A percentile compares a stretch with the other conserved stretches of the same genome.
Evolutionary conservation across 2,113 vertebrate genomes (phyloP).

Genomic region (Hemichromis elongatus): DNA sequence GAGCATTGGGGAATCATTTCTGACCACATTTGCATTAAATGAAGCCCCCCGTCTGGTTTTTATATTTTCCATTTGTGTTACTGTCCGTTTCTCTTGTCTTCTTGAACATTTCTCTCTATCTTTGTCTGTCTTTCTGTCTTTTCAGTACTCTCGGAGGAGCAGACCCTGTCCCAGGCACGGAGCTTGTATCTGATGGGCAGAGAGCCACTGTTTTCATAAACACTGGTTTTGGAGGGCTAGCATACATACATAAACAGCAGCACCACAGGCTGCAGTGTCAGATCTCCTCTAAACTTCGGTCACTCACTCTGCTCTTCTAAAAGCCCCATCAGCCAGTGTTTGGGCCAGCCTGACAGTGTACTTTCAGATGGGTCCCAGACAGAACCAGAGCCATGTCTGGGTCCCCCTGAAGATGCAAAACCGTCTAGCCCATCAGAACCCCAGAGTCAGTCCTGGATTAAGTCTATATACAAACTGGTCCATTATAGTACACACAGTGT

Average conservation of each 20-base stretch:
- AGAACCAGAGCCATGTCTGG: conserved; percentile 44
- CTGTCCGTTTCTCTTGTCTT: neutral
- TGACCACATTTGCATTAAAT: conserved; percentile 16
- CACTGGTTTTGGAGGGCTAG: conserved; percentile 59
- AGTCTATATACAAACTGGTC: conserved; percentile 49
- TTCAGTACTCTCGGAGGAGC: conserved; percentile 28
- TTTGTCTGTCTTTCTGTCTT: conserved; percentile 24
- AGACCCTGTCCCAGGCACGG: conserved; percentile 31
- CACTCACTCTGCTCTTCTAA: conserved; percentile 67
- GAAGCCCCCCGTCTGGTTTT: neutral
- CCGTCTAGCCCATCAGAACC: conserved; percentile 14
- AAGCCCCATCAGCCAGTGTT: conserved; percentile 60
- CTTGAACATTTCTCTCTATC: neutral
- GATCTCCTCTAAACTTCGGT: conserved; percentile 64
- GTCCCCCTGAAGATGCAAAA: conserved; percentile 4
- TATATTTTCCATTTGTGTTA: neutral
- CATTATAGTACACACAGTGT: conserved; percentile 32
- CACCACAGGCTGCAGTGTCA: conserved; percentile 63
- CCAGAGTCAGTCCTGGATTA: conserved; percentile 44
- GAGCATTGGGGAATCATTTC: conserved; percentile 1
- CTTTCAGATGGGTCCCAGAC: conserved; percentile 55
- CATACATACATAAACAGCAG: conserved; percentile 69
- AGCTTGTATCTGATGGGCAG: conserved; percentile 69
- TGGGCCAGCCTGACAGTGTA: conserved; percentile 56
- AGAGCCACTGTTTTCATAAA: conserved; percentile 71